A percentile compares a stretch with the other conserved stretches of the same genome.
Conservation (phyloP, 1,140 invertebrate species). For the Nephotettix cincticeps region DNA sequence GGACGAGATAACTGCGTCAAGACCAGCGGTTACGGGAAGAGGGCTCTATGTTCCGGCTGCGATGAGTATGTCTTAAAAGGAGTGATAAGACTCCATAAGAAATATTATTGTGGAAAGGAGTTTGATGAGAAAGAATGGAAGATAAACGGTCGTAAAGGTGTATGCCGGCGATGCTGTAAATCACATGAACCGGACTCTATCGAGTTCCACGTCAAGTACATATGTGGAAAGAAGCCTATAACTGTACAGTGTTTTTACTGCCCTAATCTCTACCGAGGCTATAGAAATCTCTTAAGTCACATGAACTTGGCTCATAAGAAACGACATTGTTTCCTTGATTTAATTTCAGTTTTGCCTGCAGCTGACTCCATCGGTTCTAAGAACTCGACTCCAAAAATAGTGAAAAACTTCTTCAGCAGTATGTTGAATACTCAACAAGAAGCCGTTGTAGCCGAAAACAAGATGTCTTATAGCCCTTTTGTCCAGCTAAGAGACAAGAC, state of each 20-base stretch:
- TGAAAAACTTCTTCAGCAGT: background rate
- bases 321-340: background rate
- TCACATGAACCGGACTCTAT: background rate
- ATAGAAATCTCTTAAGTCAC: background rate
- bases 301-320: background rate
- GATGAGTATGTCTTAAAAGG: background rate
- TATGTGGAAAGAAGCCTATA: background rate
- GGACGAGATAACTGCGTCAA: no score
- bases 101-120: background rate
- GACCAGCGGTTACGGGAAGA: no score
- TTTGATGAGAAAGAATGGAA: constrained; percentile 2
- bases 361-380: background rate
- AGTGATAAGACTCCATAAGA: background rate
- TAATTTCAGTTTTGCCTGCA: background rate
- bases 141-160: background rate
- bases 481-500: background rate
- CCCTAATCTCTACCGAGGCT: background rate
- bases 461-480: background rate
- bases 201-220: constrained; percentile 1
- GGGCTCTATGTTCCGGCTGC: background rate
- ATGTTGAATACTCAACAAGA: background rate
- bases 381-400: background rate
- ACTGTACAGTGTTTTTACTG: constrained; percentile 12
- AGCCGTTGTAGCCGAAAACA: background rate
- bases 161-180: background rate